Evolutionary conservation across 2,113 vertebrate genomes (phyloP).

Genomic region (Ochotona princeps): DNA sequence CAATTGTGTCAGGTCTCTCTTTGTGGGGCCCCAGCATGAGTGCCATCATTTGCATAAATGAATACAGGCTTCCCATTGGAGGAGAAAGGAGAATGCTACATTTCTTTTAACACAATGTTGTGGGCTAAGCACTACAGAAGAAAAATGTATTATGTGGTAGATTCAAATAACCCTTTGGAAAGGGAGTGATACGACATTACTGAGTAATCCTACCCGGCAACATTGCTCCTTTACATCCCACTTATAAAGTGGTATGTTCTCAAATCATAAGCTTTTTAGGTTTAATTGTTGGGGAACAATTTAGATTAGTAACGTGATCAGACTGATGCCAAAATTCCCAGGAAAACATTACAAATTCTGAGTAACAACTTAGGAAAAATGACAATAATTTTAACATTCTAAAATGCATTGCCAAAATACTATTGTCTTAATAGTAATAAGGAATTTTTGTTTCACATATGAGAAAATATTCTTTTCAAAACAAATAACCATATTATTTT

Average conservation of each 20-base stretch:
- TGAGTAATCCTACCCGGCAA: slow-evolving; percentile 24
- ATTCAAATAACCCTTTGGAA: slow-evolving; percentile 60
- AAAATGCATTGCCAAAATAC: neutral
- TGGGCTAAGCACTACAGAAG: slow-evolving; percentile 40
- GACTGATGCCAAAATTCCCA: neutral
- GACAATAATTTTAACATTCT: neutral
- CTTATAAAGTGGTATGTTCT: slow-evolving; percentile 22
- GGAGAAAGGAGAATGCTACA: neutral
- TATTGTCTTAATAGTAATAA: neutral
- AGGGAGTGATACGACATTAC: neutral
- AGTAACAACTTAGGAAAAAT: slow-evolving; percentile 16
- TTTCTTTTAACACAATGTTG: slow-evolving; percentile 56
- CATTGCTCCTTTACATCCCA: neutral
- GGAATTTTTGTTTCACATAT: neutral
- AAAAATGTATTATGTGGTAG: slow-evolving; percentile 51
- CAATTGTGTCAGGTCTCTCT: slow-evolving; percentile 64
- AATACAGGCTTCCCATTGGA: neutral
- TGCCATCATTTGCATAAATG: slow-evolving; percentile 48
- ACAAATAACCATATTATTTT: neutral
- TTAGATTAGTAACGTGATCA: neutral
- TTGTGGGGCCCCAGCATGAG: slow-evolving; percentile 4
- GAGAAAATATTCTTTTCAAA: slow-evolving; percentile 16
- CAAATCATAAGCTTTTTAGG: slow-evolving; percentile 45
- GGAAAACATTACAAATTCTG: neutral
- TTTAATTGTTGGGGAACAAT: neutral